A percentile compares a stretch with the other conserved stretches of the same genome.
Evolutionary conservation across 2,113 vertebrate species (phyloP).

Genomic region (Trichomycterus rosablanca): DNA sequence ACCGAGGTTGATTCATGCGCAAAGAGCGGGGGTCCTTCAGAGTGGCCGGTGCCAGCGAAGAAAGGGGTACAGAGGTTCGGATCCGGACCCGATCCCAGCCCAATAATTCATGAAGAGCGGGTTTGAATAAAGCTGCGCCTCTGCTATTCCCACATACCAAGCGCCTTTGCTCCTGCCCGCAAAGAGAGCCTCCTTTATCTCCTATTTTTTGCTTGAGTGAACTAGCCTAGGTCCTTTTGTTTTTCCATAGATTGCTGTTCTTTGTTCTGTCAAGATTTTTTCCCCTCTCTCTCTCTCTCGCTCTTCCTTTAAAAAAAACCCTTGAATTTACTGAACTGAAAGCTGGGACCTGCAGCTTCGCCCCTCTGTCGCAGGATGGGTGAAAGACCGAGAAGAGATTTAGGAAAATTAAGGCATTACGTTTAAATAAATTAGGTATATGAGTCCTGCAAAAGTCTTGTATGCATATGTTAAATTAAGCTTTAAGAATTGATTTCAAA

Average conservation of each 20-base stretch:
- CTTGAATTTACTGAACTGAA: slow-evolving; percentile 61
- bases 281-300: slow-evolving; percentile 29
- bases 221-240: slow-evolving; percentile 81
- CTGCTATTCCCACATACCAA: slow-evolving; percentile 84
- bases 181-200: slow-evolving; percentile 88
- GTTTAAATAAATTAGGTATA: too few relatives aligned
- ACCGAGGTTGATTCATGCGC: slow-evolving; percentile 10
- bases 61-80: slow-evolving; percentile 48
- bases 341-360: slow-evolving; percentile 50
- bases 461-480: too few relatives aligned
- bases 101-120: slow-evolving; percentile 77
- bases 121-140: slow-evolving; percentile 68
- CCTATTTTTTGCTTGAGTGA: slow-evolving; percentile 88
- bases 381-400: slow-evolving; percentile 35
- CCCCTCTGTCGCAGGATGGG: slow-evolving; percentile 27
- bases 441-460: too few relatives aligned
- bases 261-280: slow-evolving; percentile 75
- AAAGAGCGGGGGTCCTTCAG: too few relatives aligned
- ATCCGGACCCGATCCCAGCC: slow-evolving; percentile 53
- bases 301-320: slow-evolving; percentile 47
- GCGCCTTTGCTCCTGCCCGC: slow-evolving; percentile 75
- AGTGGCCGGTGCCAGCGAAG: too few relatives aligned
- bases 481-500: too few relatives aligned
- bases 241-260: slow-evolving; percentile 88
- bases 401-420: too few relatives aligned